Evolutionary conservation across 2,113 vertebrate genomes (phyloP), one percentile per base, ranked within the genome.

Genomic region (Atractosteus spatula): DNA sequence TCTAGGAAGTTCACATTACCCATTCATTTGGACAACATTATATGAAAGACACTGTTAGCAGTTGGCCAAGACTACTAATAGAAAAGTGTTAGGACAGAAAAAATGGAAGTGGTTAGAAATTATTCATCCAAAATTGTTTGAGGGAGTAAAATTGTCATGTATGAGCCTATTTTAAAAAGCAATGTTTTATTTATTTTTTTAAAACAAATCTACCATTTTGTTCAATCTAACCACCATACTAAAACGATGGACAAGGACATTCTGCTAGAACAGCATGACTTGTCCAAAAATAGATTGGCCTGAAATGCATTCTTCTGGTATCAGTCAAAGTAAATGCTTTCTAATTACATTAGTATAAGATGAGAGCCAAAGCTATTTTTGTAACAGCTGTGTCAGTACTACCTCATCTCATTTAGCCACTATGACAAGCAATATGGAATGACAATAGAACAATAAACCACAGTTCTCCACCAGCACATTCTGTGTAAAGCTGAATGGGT

Each of bases 241-340:
- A 63, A 61, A 68, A 74, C 71, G 69, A 70, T 71, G 78, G 64
- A 85, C 69, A 79, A 82, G 74, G 75, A 77, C 81, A 81, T 76
- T 71, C 61, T 77, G 76, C 62, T 72, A 64, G 54, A 74, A 74
- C 74, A 75, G 74, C 71, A 73, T 70, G 72, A 69, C 70, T 10
- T 57, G 2, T 74, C 82, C 80, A 83, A 79, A 86, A 85, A 86
- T 86, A 86, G 77, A 73, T 41, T 11, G 69, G 69, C 73, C 75
- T 75, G 72, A 72, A 82, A 74, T 77, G 80, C 82, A 87, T 88
- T 85, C 76, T 84, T 86, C 62, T 75, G 78, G 76, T 85, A 85
- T 89, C 85, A 87, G 80, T 84, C 79, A 79, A 85, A 81, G 80
- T 79, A 81, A 86, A 82, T 54, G 68, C 76, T 76, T 76, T 78